Conservation (phyloP, 2,888 invertebrate species). For the Argyresthia goedartella region DNA sequence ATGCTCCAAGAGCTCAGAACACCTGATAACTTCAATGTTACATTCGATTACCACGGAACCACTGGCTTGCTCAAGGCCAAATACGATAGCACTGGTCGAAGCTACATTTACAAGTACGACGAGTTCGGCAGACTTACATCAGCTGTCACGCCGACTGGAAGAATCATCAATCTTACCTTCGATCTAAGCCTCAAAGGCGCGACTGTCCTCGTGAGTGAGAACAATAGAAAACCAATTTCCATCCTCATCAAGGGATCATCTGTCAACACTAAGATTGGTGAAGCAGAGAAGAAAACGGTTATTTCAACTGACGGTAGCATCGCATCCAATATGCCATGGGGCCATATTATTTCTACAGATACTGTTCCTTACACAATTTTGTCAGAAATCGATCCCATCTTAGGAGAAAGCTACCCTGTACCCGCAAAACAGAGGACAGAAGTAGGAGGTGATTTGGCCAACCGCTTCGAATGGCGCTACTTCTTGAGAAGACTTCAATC, state of each 20-base stretch:
- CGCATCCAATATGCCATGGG: conserved; percentile 85
- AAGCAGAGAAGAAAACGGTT: conserved; percentile 85
- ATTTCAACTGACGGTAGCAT: conserved; percentile 88
- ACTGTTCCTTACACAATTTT: conserved; percentile 91
- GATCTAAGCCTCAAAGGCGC: conserved; percentile 94
- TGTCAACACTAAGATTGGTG: conserved; percentile 85
- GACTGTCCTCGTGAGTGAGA: conserved; percentile 86
- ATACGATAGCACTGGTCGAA: conserved; percentile 89
- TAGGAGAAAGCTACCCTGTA: conserved; percentile 93
- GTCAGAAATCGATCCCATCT: conserved; percentile 87
- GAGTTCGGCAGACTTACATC: conserved; percentile 93
- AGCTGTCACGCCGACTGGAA: conserved; percentile 95
- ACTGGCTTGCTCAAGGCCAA: conserved; percentile 91
- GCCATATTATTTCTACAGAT: conserved; percentile 89
- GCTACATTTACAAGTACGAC: conserved; percentile 95
- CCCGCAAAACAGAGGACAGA: conserved; percentile 92
- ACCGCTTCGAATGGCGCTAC: conserved; percentile 96
- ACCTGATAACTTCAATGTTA: conserved; percentile 93
- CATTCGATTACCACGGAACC: conserved; percentile 93
- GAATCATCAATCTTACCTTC: conserved; percentile 88
- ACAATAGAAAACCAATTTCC: conserved; percentile 84
- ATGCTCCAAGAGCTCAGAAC: conserved; percentile 92
- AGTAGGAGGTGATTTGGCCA: conserved; percentile 90
- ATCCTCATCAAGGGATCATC: conserved; percentile 91
- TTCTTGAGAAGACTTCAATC: conserved; percentile 83